Evolutionary conservation across 1,140 invertebrate genomes (phyloP).

Genomic region (Leguminivora glycinivorella): DNA sequence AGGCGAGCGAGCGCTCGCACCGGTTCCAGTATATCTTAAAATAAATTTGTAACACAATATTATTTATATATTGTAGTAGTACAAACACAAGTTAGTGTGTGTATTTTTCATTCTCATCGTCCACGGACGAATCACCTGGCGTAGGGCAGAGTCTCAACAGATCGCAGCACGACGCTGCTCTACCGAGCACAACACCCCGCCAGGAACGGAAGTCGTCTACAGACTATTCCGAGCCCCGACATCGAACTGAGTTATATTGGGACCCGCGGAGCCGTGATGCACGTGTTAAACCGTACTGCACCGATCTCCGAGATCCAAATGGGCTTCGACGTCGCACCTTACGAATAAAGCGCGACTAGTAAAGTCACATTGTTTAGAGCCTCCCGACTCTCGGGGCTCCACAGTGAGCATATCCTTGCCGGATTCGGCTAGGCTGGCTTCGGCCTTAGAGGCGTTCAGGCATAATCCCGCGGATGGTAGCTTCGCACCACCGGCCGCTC

Average conservation of each 20-base stretch:
- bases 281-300: slow-evolving; percentile 51
- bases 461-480: slow-evolving; percentile 90
- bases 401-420: slow-evolving; percentile 75
- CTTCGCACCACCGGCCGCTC: slow-evolving; percentile 85
- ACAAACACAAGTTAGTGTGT: too few relatives aligned
- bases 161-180: too few relatives aligned
- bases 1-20: too few relatives aligned
- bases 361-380: slow-evolving; percentile 80
- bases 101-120: too few relatives aligned
- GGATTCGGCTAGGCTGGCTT: slow-evolving; percentile 83
- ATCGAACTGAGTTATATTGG: slow-evolving; percentile 77
- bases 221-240: slow-evolving; percentile 82
- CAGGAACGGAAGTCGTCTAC: slow-evolving; percentile 82
- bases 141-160: too few relatives aligned
- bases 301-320: slow-evolving; percentile 83
- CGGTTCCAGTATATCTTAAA: too few relatives aligned
- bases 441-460: slow-evolving; percentile 91
- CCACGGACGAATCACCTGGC: too few relatives aligned
- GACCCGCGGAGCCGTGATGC: slow-evolving; percentile 72
- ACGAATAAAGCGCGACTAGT: slow-evolving; percentile 85
- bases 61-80: too few relatives aligned
- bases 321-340: slow-evolving; percentile 90
- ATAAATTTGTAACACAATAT: too few relatives aligned
- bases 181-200: too few relatives aligned
- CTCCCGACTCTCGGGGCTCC: slow-evolving; percentile 78